Conservation (phyloP, 2,113 vertebrate genomes). For the Nibea albiflora region DNA sequence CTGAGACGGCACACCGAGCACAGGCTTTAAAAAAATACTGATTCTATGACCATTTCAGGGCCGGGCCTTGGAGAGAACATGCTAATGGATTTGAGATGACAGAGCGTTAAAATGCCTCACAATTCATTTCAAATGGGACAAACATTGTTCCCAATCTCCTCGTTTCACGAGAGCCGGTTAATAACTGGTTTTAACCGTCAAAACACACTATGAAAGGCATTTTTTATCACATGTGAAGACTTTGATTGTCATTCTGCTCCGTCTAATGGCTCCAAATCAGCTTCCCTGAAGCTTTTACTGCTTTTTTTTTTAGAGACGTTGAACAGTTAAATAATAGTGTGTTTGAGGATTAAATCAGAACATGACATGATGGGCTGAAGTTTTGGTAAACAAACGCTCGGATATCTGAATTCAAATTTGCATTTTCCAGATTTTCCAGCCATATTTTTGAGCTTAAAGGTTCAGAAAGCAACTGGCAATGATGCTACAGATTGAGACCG, state of each 20-base stretch:
- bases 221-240: not conserved
- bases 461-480: too few species aligned
- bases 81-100: not conserved
- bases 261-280: not conserved
- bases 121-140: not conserved
- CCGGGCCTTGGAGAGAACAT: not conserved
- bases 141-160: slow-evolving; percentile 3
- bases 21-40: not conserved
- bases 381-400: too few species aligned
- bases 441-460: too few species aligned
- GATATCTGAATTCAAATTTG: too few species aligned
- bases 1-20: not conserved
- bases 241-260: not conserved
- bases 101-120: not conserved
- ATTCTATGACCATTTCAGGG: not conserved
- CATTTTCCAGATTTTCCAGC: too few species aligned
- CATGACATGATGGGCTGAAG: too few species aligned
- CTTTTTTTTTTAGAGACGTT: not conserved
- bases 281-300: not conserved
- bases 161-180: not conserved
- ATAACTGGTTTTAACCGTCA: not conserved
- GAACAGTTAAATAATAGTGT: too few species aligned
- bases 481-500: too few species aligned
- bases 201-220: not conserved
- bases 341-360: not conserved